Conservation (phyloP, 2,113 vertebrate species). For the Lepus americanus region DNA sequence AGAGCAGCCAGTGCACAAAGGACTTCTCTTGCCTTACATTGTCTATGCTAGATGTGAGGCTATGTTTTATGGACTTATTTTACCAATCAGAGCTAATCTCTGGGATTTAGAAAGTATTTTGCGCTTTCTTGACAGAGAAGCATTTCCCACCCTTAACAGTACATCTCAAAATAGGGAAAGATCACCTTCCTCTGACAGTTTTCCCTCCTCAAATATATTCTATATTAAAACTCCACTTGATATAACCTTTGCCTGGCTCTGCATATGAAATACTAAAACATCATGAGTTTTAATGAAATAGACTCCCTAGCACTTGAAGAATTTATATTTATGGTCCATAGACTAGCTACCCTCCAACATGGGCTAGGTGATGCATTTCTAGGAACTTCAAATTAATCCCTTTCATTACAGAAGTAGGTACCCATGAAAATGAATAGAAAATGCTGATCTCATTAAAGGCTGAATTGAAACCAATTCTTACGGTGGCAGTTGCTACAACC, state of each 20-base stretch:
- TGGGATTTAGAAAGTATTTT: conserved; percentile 39
- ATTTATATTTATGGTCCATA: conserved; percentile 79
- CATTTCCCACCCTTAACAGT: background rate
- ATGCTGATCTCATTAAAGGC: conserved; percentile 83
- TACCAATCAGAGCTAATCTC: background rate
- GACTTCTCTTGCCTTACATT: background rate
- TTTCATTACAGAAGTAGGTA: conserved; percentile 82
- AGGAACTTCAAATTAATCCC: conserved; percentile 82
- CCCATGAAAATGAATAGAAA: conserved; percentile 84
- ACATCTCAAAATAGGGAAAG: conserved; percentile 41
- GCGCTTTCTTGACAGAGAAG: conserved; percentile 28
- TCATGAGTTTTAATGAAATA: conserved; percentile 82
- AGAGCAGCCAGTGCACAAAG: background rate
- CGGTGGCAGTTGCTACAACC: conserved; percentile 76
- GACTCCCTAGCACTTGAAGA: conserved; percentile 74
- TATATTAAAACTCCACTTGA: conserved; percentile 73
- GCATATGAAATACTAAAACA: conserved; percentile 78
- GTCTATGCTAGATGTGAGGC: background rate
- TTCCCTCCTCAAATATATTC: conserved; percentile 68
- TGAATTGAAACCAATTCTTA: conserved; percentile 84
- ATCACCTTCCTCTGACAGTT: conserved; percentile 67
- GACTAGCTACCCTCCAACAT: conserved; percentile 68
- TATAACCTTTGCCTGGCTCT: conserved; percentile 57
- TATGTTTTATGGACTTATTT: background rate
- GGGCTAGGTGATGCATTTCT: conserved; percentile 80